Conservation (phyloP, 2,888 invertebrate genomes). For the Linyphia triangularis region DNA sequence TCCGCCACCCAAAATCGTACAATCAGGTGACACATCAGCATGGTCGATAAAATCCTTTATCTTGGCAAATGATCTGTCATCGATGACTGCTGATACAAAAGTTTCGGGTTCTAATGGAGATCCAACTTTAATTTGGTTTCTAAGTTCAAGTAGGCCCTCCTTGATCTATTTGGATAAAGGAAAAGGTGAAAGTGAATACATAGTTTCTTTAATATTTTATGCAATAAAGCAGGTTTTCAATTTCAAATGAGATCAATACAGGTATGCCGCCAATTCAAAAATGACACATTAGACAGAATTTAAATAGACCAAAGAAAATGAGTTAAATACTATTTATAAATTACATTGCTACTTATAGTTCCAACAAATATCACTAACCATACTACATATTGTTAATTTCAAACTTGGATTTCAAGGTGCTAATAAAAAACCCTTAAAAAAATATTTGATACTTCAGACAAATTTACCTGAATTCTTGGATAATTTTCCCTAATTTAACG, state of each 20-base stretch:
- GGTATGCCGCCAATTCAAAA: too few relatives aligned
- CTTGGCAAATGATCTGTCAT: slow-evolving; percentile 93
- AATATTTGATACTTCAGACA: too few relatives aligned
- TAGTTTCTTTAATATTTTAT: not conserved
- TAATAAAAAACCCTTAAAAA: too few relatives aligned
- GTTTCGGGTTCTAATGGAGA: slow-evolving; percentile 89
- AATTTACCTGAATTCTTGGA: too few relatives aligned
- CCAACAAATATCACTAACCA: too few relatives aligned
- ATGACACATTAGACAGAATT: not conserved
- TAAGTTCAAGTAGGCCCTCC: slow-evolving; percentile 86
- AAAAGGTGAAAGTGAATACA: not conserved
- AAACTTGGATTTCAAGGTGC: too few relatives aligned
- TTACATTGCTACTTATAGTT: too few relatives aligned
- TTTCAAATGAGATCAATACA: not conserved
- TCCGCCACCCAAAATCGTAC: slow-evolving; percentile 93
- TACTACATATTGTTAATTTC: too few relatives aligned
- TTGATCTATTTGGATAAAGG: slow-evolving; percentile 82
- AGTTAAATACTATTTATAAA: too few relatives aligned
- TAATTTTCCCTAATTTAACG: too few relatives aligned
- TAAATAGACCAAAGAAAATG: too few relatives aligned
- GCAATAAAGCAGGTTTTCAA: not conserved
- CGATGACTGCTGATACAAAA: slow-evolving; percentile 98
- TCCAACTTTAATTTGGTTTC: slow-evolving; percentile 89
- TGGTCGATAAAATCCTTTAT: slow-evolving; percentile 93
- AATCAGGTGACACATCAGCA: slow-evolving; percentile 86